Percentiles rank a stretch among this genome's conserved stretches.
Evolutionary conservation across 1,140 invertebrate species (phyloP).

Genomic region (silkworm (Bombyx mori)): ASM3026992v2 NC_085124.1:15604501-15605000

Average conservation of each 20-base stretch:
- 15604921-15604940: slow-evolving; percentile 64
- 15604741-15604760: slow-evolving; percentile 46
- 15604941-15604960: slow-evolving; percentile 38
- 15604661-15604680: slow-evolving; percentile 66
- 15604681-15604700: slow-evolving; percentile 23
- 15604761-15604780: slow-evolving; percentile 38
- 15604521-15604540: not conserved
- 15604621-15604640: slow-evolving; percentile 75
- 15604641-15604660: slow-evolving; percentile 78
- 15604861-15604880: slow-evolving; percentile 76
- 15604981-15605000: slow-evolving; percentile 12
- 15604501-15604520: not conserved
- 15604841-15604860: slow-evolving; percentile 74
- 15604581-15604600: slow-evolving; percentile 85
- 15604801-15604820: slow-evolving; percentile 32
- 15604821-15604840: slow-evolving; percentile 49
- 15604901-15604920: slow-evolving; percentile 65
- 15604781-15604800: slow-evolving; percentile 56
- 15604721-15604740: slow-evolving; percentile 25
- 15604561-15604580: slow-evolving; percentile 83
- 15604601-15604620: slow-evolving; percentile 79
- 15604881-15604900: slow-evolving; percentile 71
- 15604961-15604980: slow-evolving; percentile 13
- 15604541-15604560: slow-evolving; percentile 62
- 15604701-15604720: slow-evolving; percentile 21